A percentile compares a stretch with the other conserved stretches of the same genome.
Evolutionary conservation across 2,113 vertebrate species (phyloP).

Genomic region (Rhinolophus sinicus): DNA sequence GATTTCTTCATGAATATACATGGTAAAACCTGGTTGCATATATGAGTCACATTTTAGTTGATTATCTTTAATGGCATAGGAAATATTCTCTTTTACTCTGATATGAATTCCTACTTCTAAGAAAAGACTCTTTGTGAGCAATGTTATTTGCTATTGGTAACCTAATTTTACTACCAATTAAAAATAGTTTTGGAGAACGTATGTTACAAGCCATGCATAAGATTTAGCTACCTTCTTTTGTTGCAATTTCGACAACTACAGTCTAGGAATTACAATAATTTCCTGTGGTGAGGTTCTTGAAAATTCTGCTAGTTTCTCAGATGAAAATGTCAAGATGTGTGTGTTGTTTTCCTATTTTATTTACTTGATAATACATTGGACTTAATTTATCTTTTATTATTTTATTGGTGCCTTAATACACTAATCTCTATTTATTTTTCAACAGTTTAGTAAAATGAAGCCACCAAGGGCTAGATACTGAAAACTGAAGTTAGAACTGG

Average conservation of each 20-base stretch:
- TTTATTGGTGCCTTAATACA: not conserved
- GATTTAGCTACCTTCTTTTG: not conserved
- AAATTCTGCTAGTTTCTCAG: not conserved
- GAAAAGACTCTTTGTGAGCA: not conserved
- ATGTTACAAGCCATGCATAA: not conserved
- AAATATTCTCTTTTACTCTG: not conserved
- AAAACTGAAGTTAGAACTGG: not conserved
- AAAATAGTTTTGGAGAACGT: not conserved
- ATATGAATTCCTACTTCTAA: not conserved
- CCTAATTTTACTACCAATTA: not conserved
- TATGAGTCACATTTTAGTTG: not conserved
- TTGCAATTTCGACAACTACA: not conserved
- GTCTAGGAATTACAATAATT: not conserved
- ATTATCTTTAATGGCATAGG: not conserved
- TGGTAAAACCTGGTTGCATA: not conserved
- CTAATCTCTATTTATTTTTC: not conserved
- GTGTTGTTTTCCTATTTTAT: not conserved
- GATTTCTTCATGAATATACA: not conserved
- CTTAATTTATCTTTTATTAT: not conserved
- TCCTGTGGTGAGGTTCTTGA: not conserved
- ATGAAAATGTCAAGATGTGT: not conserved
- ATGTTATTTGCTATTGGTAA: not conserved
- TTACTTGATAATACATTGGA: not conserved
- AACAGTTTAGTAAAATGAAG: constrained; percentile 3
- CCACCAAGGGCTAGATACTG: not conserved